Conservation (phyloP, 2,888 invertebrate genomes). For the Melieria crassipennis region DNA sequence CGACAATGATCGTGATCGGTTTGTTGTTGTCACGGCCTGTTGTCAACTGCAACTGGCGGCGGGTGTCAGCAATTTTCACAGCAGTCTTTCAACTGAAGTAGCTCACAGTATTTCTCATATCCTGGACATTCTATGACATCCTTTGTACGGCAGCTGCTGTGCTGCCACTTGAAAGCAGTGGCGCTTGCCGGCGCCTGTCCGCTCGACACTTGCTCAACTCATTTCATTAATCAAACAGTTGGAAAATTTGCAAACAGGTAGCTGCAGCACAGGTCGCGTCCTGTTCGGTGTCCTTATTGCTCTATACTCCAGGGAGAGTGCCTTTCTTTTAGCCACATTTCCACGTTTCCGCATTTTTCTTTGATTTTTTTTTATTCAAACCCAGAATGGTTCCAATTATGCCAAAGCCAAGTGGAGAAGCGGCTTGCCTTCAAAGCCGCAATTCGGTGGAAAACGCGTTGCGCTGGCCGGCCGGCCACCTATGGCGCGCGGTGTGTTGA, state of each 20-base stretch:
- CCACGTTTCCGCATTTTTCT: not conserved
- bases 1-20: no score
- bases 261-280: not conserved
- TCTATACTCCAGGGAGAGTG: conserved; percentile 7
- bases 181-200: no score
- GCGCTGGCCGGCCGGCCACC: conserved; percentile 22
- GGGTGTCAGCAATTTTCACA: conserved; percentile 23
- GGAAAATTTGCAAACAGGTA: conserved; percentile 10
- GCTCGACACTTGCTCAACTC: not conserved
- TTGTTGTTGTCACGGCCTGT: not conserved
- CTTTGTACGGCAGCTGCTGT: not conserved
- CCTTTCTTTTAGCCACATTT: not conserved
- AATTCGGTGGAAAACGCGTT: not conserved
- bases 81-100: conserved; percentile 1
- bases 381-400: not conserved
- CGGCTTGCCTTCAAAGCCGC: no score
- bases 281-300: not conserved
- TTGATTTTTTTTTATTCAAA: not conserved
- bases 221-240: conserved; percentile 36
- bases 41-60: conserved; percentile 11
- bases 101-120: no score
- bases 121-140: no score
- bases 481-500: conserved; percentile 14
- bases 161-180: not conserved
- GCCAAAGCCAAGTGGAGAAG: not conserved